A percentile compares a stretch with the other conserved stretches of the same genome.
Evolutionary conservation across 2,113 vertebrate species (phyloP).

Genomic region (Theropithecus gelada): DNA sequence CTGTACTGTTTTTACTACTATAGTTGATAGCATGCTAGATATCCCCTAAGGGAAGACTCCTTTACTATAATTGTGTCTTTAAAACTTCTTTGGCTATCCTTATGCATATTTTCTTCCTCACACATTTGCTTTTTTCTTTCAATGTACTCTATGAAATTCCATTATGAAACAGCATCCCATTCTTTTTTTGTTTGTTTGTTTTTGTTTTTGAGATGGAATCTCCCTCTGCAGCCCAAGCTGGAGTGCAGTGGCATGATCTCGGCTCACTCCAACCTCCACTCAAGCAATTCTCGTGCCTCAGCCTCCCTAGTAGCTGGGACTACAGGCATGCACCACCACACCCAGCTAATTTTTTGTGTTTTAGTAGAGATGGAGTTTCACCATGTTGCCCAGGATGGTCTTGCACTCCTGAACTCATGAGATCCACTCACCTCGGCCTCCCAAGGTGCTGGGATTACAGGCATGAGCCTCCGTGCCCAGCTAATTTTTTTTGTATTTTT

Average conservation of each 20-base stretch:
- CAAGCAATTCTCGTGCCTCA: not conserved
- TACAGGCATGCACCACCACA: too few species aligned
- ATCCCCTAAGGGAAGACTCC: not conserved
- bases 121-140: not conserved
- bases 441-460: too few species aligned
- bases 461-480: too few species aligned
- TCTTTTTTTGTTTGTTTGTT: not conserved
- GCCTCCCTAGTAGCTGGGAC: not conserved
- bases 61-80: not conserved
- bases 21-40: not conserved
- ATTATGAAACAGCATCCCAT: not conserved
- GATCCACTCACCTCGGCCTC: not conserved
- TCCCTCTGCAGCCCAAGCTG: not conserved
- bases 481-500: too few species aligned
- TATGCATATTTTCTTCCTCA: not conserved
- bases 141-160: not conserved
- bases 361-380: too few species aligned
- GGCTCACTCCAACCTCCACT: not conserved
- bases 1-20: not conserved
- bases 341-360: too few species aligned
- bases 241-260: too few species aligned
- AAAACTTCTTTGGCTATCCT: not conserved
- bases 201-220: not conserved
- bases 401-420: too few species aligned
- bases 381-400: too few species aligned